Conservation (phyloP, 92 coral and sea anemone genomes). For the Chrysogorgia sp. region DNA sequence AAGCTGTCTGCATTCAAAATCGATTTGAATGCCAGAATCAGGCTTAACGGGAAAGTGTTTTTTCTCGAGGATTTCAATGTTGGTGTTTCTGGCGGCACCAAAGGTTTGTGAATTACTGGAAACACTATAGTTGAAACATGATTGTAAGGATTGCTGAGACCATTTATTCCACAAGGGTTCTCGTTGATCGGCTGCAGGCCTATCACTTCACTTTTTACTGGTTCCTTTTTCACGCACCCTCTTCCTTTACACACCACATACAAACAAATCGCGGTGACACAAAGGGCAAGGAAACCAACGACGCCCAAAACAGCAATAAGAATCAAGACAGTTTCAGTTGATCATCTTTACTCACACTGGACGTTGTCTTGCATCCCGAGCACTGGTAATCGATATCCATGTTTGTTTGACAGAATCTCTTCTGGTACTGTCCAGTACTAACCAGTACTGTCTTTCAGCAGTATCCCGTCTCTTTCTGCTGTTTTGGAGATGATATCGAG, state of each 20-base stretch:
- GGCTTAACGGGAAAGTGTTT: slow-evolving; percentile 64
- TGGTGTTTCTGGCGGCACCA: slow-evolving; percentile 71
- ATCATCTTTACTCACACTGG: not conserved
- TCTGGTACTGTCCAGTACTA: slow-evolving; percentile 74
- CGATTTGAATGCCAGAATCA: slow-evolving; percentile 86
- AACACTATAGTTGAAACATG: slow-evolving; percentile 26
- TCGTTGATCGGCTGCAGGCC: slow-evolving; percentile 57
- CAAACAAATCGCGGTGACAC: slow-evolving; percentile 64
- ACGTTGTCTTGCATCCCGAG: slow-evolving; percentile 53
- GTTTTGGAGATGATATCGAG: slow-evolving; percentile 10
- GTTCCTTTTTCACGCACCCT: not conserved
- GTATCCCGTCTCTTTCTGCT: slow-evolving; percentile 15
- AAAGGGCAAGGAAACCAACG: slow-evolving; percentile 64
- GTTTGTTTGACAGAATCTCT: slow-evolving; percentile 28
- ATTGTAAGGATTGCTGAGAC: slow-evolving; percentile 13
- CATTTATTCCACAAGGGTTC: slow-evolving; percentile 67
- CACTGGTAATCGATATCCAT: slow-evolving; percentile 64
- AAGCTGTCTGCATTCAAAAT: slow-evolving; percentile 73
- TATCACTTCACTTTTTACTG: slow-evolving; percentile 9
- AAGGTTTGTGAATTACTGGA: slow-evolving; percentile 67
- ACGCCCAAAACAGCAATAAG: slow-evolving; percentile 70
- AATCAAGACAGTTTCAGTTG: slow-evolving; percentile 49
- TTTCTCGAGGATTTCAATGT: slow-evolving; percentile 61
- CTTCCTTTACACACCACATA: slow-evolving; percentile 36
- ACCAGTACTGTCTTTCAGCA: not conserved